phyloP scores from a whole-genome alignment of 2,888 invertebrate species.

The Drosophila mayaguana region DNA sequence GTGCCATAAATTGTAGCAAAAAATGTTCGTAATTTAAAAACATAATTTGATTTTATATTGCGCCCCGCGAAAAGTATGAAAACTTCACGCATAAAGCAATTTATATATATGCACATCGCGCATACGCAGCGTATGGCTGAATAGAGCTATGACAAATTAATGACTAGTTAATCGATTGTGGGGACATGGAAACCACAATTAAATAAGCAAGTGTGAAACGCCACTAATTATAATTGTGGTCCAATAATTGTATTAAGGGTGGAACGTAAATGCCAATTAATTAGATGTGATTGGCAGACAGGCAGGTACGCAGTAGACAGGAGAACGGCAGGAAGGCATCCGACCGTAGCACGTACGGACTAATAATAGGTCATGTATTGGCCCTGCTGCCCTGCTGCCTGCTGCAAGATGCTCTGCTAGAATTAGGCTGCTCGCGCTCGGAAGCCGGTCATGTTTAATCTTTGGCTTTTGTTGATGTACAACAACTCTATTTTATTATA shows the following conservation, averaged over 20 bases:
- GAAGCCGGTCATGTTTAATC: slow-evolving; percentile 38
- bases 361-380: not conserved
- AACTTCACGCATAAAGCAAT: not conserved
- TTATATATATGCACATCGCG: not conserved
- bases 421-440: slow-evolving; percentile 7
- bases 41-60: slow-evolving; percentile 28
- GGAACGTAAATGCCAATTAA: slow-evolving; percentile 70
- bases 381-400: slow-evolving; percentile 14
- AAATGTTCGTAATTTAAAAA: slow-evolving; percentile 49
- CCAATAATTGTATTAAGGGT: slow-evolving; percentile 60
- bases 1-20: slow-evolving; percentile 57
- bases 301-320: not conserved
- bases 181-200: slow-evolving; percentile 33
- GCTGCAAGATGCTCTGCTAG: not conserved
- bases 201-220: slow-evolving; percentile 55
- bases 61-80: slow-evolving; percentile 35
- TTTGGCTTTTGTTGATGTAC: slow-evolving; percentile 42
- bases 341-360: slow-evolving; percentile 29
- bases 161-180: slow-evolving; percentile 54
- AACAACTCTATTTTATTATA: slow-evolving; percentile 75
- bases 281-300: slow-evolving; percentile 53
- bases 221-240: slow-evolving; percentile 74
- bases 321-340: slow-evolving; percentile 16
- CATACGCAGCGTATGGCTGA: not conserved
- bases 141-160: slow-evolving; percentile 32